Percentiles rank a stretch among this genome's conserved stretches.
phyloP scores from a whole-genome alignment of 1,140 invertebrate species.

The Maconellicoccus hirsutus region DNA sequence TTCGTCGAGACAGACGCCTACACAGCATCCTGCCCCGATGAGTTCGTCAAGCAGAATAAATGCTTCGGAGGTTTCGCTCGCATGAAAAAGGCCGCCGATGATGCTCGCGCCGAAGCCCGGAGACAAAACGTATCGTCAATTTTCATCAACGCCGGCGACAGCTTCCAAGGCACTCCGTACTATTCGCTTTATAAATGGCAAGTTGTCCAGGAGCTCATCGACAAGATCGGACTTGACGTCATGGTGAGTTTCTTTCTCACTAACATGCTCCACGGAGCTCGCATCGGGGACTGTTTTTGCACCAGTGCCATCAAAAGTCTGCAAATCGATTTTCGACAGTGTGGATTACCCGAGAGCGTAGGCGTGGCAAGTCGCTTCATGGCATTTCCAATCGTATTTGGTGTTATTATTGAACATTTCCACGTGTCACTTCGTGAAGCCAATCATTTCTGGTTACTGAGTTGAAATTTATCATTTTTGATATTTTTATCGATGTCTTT shows the following conservation, averaged over 20 bases:
- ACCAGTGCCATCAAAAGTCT: too few species aligned
- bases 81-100: slow-evolving; percentile 48
- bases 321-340: too few species aligned
- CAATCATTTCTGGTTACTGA: too few species aligned
- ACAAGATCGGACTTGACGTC: slow-evolving; percentile 62
- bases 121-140: slow-evolving; percentile 43
- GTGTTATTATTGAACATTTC: too few species aligned
- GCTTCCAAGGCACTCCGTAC: slow-evolving; percentile 75
- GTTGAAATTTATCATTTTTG: too few species aligned
- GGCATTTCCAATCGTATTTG: too few species aligned
- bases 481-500: too few species aligned
- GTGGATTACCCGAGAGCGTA: too few species aligned
- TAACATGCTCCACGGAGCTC: too few species aligned
- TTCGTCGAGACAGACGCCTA: slow-evolving; percentile 54
- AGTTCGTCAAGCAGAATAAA: slow-evolving; percentile 21
- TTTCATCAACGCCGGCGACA: slow-evolving; percentile 77
- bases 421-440: too few species aligned
- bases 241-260: slow-evolving; percentile 44
- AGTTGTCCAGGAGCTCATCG: slow-evolving; percentile 62
- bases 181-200: slow-evolving; percentile 67
- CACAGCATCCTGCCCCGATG: slow-evolving; percentile 26
- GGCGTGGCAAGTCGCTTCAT: too few species aligned
- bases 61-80: slow-evolving; percentile 61
- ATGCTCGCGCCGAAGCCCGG: slow-evolving; percentile 41
- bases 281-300: too few species aligned